Evolutionary conservation across 2,888 invertebrate species (phyloP), one percentile per base, ranked within the genome.

Genomic region (Malacosoma neustria): DNA sequence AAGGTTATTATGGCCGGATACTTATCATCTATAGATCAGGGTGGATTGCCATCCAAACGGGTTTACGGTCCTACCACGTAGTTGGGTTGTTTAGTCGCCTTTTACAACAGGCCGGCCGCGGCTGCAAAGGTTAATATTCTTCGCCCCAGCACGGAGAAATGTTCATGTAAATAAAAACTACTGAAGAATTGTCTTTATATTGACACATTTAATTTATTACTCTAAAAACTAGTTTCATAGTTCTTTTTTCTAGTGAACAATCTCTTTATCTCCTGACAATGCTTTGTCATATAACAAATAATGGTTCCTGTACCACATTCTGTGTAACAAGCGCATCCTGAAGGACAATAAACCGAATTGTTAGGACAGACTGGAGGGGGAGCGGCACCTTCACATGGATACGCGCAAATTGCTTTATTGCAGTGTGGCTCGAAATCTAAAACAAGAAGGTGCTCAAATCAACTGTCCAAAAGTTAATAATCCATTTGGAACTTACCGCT

Each of bases 301-400:
- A 54, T 13, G 2, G 33, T 13, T 0, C 29, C 32, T 1, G 11
- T 32, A 1, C 45, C 35, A 38, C 71, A 73, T 39, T 57, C 51
- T 0, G 37, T 36, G 44, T 55, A 45, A 43, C 74, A 73, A 1
- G 55, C 58, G 34, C 72, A 72, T 0, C 57, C 59, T 0, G 54
- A 45, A 2, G 41, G 38, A 38, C 71, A 71, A 1, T 35, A 30
- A 0, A 63, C 61, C 3, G 57, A 29, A 5, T 43, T 41, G 2
- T 11, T 14, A 0, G 74, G 74, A 33, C 74, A 74, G 6, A 36
- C 42, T 0, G 42, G 42, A 0, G 71, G 70, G 0, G 68, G 58
- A 0, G 46, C 50, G 0, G 61, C 54, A 0, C 55, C 59, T 0
- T 49, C 43, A 33, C 73, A 74, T 0, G 71, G 61, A 0, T 32